Conservation (phyloP, 2,797 vertebrate genomes). For the Cyprinella venusta region DNA sequence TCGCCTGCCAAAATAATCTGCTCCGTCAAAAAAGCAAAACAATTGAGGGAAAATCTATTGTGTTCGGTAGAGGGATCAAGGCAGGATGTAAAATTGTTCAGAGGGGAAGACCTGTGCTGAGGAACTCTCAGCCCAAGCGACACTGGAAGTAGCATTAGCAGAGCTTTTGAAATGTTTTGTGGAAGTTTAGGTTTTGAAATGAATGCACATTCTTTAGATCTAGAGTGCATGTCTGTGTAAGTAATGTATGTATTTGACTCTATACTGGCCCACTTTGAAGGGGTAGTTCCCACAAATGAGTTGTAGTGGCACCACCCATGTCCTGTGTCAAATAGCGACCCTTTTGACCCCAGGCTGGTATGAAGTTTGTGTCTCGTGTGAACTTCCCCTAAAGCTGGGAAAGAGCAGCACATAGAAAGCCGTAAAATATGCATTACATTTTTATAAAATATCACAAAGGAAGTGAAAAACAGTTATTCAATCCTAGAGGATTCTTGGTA, state of each 20-base stretch:
- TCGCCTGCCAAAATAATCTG: conserved; percentile 72
- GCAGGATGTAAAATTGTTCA: conserved; percentile 57
- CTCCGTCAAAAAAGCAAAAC: conserved; percentile 69
- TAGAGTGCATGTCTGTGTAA: not conserved
- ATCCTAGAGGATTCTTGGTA: not conserved
- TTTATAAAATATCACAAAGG: not conserved
- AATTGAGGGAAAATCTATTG: conserved; percentile 83
- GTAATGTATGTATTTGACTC: conserved; percentile 12
- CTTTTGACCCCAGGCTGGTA: conserved; percentile 25
- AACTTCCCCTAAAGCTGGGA: not conserved
- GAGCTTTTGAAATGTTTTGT: not conserved
- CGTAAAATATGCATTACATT: not conserved
- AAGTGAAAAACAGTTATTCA: not conserved
- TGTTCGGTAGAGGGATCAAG: conserved; percentile 71
- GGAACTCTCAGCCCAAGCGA: conserved; percentile 61
- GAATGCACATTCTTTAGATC: conserved; percentile 11
- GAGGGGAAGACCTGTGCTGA: conserved; percentile 66
- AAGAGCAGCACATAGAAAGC: conserved; percentile 6
- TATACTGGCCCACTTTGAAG: conserved; percentile 1
- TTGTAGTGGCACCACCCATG: conserved; percentile 28
- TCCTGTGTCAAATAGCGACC: conserved; percentile 31
- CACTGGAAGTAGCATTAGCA: not conserved
- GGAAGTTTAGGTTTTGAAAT: not conserved
- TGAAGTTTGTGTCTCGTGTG: conserved; percentile 15
- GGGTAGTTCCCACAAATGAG: not conserved